Conservation (phyloP, 2,797 vertebrate species). For the Liasis olivaceus region DNA sequence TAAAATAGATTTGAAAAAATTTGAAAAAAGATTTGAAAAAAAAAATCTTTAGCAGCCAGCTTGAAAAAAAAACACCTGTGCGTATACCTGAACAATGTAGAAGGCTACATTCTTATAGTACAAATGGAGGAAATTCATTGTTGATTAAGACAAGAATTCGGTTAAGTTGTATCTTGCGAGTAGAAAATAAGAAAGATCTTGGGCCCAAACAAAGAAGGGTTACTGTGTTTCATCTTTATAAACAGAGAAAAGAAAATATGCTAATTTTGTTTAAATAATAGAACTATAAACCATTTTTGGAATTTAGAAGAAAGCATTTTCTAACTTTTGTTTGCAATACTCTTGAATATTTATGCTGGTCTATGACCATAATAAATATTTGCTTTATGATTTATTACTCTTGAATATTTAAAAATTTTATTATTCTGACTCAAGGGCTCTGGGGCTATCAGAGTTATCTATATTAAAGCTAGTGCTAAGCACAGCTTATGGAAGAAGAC, state of each 20-base stretch:
- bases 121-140: background rate
- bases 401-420: background rate
- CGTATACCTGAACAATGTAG: background rate
- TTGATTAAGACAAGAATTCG: background rate
- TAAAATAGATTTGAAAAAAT: background rate
- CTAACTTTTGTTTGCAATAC: background rate
- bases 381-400: background rate
- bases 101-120: background rate
- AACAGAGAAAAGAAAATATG: background rate
- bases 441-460: background rate
- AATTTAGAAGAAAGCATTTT: background rate
- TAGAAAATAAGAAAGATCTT: background rate
- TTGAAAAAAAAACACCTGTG: background rate
- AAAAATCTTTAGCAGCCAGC: background rate
- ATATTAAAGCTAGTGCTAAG: background rate
- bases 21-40: background rate
- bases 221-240: background rate
- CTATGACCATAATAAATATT: background rate
- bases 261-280: background rate
- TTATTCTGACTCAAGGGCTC: background rate
- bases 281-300: background rate
- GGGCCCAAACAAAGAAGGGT: background rate
- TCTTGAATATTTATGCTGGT: background rate
- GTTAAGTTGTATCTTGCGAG: background rate
- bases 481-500: background rate